Conservation (phyloP, 2,888 invertebrate genomes). For the Hyppa rectilinea region DNA sequence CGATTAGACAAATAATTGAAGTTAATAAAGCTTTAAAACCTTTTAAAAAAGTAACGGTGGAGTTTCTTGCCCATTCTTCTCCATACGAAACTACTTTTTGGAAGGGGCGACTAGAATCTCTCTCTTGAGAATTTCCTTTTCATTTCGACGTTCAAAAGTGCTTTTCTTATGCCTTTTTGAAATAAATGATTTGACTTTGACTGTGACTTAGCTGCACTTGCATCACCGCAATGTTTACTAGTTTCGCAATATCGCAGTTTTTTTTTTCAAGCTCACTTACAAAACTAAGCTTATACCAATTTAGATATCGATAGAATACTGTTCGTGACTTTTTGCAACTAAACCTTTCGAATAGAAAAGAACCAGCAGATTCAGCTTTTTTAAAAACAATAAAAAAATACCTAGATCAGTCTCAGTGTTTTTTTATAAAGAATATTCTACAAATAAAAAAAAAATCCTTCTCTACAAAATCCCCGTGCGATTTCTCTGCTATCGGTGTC, state of each 20-base stretch:
- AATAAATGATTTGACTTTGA: no score
- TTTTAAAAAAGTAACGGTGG: no score
- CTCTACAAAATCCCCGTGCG: conserved; percentile 3
- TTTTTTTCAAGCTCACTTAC: neutral
- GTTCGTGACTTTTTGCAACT: neutral
- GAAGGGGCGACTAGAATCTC: no score
- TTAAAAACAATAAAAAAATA: neutral
- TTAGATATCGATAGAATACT: neutral
- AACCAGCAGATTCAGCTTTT: neutral
- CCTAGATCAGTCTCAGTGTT: neutral
- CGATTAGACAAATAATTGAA: no score
- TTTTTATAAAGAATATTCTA: neutral
- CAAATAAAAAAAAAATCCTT: conserved; percentile 8
- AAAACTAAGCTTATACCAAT: neutral
- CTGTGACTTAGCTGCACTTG: neutral
- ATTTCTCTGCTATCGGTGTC: conserved; percentile 57
- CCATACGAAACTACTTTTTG: no score
- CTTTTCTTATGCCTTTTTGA: no score
- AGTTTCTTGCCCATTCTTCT: no score
- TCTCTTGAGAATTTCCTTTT: no score
- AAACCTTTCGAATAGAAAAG: conserved; percentile 10
- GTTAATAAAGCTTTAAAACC: neutral
- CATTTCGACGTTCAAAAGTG: no score
- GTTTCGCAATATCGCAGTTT: neutral
- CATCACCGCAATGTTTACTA: neutral